These are phyloP conservation scores for Argyrosomus regius DNA, from an alignment of 2,797 vertebrate genomes.

Conservation along the genomic window DNA sequence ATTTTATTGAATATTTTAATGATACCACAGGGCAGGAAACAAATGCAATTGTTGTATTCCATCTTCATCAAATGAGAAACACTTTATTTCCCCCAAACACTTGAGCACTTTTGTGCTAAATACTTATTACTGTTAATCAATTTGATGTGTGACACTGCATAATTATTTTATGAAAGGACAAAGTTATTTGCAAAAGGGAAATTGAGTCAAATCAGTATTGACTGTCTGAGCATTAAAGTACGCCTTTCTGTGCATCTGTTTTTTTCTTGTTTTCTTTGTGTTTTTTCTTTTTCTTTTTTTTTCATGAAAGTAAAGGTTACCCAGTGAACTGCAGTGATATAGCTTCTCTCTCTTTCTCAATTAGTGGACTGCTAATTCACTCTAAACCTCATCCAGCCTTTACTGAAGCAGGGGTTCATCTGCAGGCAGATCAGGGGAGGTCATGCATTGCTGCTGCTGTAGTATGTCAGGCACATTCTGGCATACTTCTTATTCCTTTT, in stretches of 20 bases:
- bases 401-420: slow-evolving; percentile 45
- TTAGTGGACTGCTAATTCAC: slow-evolving; percentile 60
- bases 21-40: slow-evolving; percentile 17
- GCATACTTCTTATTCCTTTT: slow-evolving; percentile 45
- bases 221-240: slow-evolving; percentile 15
- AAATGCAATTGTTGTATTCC: slow-evolving; percentile 52
- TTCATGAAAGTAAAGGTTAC: slow-evolving; percentile 60
- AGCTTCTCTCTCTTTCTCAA: slow-evolving; percentile 36
- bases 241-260: slow-evolving; percentile 23
- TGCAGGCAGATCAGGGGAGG: slow-evolving; percentile 53
- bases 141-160: slow-evolving; percentile 11
- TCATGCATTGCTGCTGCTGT: slow-evolving; percentile 42
- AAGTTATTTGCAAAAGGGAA: slow-evolving; percentile 29
- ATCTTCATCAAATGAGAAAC: slow-evolving; percentile 39
- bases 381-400: slow-evolving; percentile 65
- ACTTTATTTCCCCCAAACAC: neutral
- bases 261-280: slow-evolving; percentile 4
- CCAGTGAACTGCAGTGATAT: slow-evolving; percentile 42
- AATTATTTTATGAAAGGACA: slow-evolving; percentile 6
- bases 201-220: slow-evolving; percentile 21
- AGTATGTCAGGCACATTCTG: slow-evolving; percentile 35
- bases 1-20: slow-evolving; percentile 55
- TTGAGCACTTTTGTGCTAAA: slow-evolving; percentile 26
- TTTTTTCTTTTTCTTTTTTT: neutral
- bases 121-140: slow-evolving; percentile 39